phyloP scores from a whole-genome alignment of 2,888 invertebrate genomes.

The Drepanosiphum platanoidis region DNA sequence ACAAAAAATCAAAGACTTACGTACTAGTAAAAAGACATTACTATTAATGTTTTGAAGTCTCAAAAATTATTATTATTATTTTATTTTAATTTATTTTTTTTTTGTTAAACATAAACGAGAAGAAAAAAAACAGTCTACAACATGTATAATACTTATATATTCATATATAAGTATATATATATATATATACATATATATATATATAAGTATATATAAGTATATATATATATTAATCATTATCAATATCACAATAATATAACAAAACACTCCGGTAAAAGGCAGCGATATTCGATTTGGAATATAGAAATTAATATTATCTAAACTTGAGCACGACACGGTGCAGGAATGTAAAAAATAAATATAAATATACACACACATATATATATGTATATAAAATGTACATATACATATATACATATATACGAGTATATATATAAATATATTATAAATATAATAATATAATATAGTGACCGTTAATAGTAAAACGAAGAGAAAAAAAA shows the following conservation, averaged over 20 bases:
- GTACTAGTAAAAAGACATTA: slow-evolving; percentile 38
- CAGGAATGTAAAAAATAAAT: slow-evolving; percentile 52
- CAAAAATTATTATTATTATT: slow-evolving; percentile 28
- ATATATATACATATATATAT: too few species aligned
- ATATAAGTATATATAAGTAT: too few species aligned
- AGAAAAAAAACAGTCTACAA: slow-evolving; percentile 52
- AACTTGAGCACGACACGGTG: slow-evolving; percentile 52
- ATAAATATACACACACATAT: background rate
- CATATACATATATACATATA: background rate
- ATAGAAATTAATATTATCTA: slow-evolving; percentile 39
- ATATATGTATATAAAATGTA: background rate
- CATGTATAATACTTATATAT: background rate
- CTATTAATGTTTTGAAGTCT: slow-evolving; percentile 34
- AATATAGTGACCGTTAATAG: slow-evolving; percentile 12
- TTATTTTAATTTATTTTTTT: background rate
- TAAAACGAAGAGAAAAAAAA: slow-evolving; percentile 9
- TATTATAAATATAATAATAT: too few species aligned
- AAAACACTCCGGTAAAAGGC: slow-evolving; percentile 50
- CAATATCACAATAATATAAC: slow-evolving; percentile 52
- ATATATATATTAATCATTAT: background rate
- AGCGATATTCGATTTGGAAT: slow-evolving; percentile 50
- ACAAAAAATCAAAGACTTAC: slow-evolving; percentile 39
- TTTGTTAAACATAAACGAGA: slow-evolving; percentile 33
- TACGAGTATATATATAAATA: too few species aligned
- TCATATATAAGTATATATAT: too few species aligned